Conservation (phyloP, 92 coral and sea anemone species). For the Phenganax subtilis region DNA sequence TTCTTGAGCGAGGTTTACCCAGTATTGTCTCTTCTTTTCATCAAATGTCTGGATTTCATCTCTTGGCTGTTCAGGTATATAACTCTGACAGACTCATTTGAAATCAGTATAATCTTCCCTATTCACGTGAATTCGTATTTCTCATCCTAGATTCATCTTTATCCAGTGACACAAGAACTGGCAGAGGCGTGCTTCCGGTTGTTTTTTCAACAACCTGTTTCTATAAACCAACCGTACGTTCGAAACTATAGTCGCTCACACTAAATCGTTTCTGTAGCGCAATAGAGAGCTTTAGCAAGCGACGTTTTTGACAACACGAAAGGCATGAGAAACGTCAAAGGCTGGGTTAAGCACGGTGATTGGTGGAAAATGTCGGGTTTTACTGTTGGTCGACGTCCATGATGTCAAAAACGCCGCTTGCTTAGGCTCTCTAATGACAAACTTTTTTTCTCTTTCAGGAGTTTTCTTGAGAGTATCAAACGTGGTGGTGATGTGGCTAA, state of each 20-base stretch:
- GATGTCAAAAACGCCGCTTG: no score
- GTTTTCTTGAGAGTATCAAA: constrained; percentile 57
- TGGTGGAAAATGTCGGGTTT: no score
- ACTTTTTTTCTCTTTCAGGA: constrained; percentile 43
- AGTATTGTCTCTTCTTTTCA: constrained; percentile 66
- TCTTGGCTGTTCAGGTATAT: constrained; percentile 84
- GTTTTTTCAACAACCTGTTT: constrained; percentile 77
- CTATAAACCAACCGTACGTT: constrained; percentile 35
- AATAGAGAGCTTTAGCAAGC: no score
- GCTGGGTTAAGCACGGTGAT: no score
- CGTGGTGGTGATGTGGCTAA: constrained; percentile 42
- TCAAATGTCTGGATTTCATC: constrained; percentile 73
- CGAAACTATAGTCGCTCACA: neutral
- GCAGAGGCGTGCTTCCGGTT: constrained; percentile 82
- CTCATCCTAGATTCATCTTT: constrained; percentile 66
- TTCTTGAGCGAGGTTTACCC: constrained; percentile 76
- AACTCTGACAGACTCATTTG: neutral
- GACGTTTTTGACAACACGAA: no score
- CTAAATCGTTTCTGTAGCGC: neutral
- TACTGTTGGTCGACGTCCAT: no score
- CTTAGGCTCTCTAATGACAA: neutral
- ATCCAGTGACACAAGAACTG: constrained; percentile 68
- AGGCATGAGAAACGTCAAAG: no score
- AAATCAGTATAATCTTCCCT: neutral
- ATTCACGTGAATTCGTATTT: neutral